Evolutionary conservation across 53 echinoderm and acorn worm genomes (phyloP).

Genomic region (Stichopus horrens): DNA sequence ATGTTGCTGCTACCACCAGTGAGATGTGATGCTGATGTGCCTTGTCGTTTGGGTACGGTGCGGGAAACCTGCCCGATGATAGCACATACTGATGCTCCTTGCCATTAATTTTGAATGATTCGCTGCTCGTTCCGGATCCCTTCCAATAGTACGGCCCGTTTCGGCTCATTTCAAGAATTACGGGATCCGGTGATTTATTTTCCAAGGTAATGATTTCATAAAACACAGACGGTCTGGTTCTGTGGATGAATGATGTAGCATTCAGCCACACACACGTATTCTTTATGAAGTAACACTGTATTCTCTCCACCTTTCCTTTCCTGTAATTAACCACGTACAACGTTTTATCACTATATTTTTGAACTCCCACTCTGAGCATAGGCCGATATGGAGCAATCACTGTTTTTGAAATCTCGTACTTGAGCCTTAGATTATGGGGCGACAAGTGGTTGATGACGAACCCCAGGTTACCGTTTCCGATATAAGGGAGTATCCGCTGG

Average conservation of each 20-base stretch:
- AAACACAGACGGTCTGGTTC: constrained; percentile 73
- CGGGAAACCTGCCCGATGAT: constrained; percentile 64
- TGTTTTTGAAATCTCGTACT: constrained; percentile 67
- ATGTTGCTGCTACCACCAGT: constrained; percentile 75
- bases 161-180: constrained; percentile 65
- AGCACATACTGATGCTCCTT: constrained; percentile 66
- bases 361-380: constrained; percentile 61
- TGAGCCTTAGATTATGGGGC: constrained; percentile 62
- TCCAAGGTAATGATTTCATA: constrained; percentile 81
- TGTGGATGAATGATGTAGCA: constrained; percentile 68
- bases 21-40: constrained; percentile 66
- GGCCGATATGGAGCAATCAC: constrained; percentile 77
- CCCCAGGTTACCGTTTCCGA: constrained; percentile 89
- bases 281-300: constrained; percentile 85
- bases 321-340: constrained; percentile 78
- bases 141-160: constrained; percentile 88
- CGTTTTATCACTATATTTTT: constrained; percentile 69
- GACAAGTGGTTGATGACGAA: constrained; percentile 67
- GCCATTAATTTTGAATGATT: constrained; percentile 71
- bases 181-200: constrained; percentile 72
- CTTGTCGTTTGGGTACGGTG: constrained; percentile 62
- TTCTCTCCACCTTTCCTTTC: constrained; percentile 68
- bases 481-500: constrained; percentile 64
- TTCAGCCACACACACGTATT: constrained; percentile 79
- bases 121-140: constrained; percentile 70